Percentiles rank a stretch among this genome's conserved stretches.
Evolutionary conservation across 2,113 vertebrate species (phyloP).

Genomic region (Bothrops jararaca): DNA sequence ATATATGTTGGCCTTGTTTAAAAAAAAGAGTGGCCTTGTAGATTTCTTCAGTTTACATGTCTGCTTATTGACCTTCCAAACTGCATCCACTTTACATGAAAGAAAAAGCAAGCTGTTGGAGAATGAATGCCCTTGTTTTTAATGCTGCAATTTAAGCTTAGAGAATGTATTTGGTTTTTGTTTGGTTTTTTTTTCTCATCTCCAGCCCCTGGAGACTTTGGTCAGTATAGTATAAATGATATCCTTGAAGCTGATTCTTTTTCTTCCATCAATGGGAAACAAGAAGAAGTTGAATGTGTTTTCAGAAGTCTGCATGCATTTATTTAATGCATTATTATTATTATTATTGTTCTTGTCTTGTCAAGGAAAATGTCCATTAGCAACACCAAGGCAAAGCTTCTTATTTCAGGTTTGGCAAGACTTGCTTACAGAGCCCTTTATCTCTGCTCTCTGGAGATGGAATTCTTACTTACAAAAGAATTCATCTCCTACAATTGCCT

Average conservation of each 20-base stretch:
- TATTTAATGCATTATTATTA: not conserved
- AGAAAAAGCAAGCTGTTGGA: conserved; percentile 36
- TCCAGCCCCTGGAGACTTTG: conserved; percentile 30
- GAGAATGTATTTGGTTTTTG: conserved; percentile 4
- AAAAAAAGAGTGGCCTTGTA: conserved; percentile 25
- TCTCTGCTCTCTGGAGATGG: not conserved
- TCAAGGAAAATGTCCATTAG: not conserved
- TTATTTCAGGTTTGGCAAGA: not conserved
- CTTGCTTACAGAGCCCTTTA: not conserved
- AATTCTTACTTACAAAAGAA: conserved; percentile 11
- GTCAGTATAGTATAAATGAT: conserved; percentile 27
- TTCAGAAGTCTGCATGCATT: not conserved
- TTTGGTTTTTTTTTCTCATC: not conserved
- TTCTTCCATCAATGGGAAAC: not conserved
- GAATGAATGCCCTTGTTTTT: conserved; percentile 26
- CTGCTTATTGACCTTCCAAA: conserved; percentile 55
- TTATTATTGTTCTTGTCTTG: not conserved
- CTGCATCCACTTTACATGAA: conserved; percentile 40
- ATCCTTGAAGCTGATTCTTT: conserved; percentile 17
- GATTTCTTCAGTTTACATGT: conserved; percentile 55
- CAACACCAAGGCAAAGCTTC: not conserved
- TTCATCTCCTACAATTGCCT: conserved; percentile 34
- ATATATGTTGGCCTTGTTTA: conserved; percentile 41
- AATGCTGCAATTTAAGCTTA: conserved; percentile 18
- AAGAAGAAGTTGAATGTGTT: rapidly evolving